Evolutionary conservation across 2,797 vertebrate species (phyloP).

Genomic region (Rhinichthys osculus): DNA sequence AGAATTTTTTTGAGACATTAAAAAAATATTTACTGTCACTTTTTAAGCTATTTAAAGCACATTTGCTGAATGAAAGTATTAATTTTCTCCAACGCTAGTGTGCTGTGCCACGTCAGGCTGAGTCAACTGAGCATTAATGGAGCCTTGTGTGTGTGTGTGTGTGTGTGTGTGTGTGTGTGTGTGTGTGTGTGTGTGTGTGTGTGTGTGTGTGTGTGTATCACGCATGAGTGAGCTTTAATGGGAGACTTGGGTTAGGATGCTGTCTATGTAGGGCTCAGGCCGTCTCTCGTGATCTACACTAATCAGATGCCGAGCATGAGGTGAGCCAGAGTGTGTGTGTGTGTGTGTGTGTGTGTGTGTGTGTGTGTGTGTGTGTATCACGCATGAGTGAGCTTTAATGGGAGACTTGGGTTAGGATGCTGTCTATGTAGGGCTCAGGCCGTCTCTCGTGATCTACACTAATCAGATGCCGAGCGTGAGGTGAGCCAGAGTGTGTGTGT

Average conservation of each 20-base stretch:
- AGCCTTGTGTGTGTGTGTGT: too few species aligned
- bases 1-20: not conserved
- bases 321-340: not conserved
- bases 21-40: not conserved
- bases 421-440: not conserved
- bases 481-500: not conserved
- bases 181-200: too few species aligned
- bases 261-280: not conserved
- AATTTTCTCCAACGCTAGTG: not conserved
- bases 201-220: not conserved
- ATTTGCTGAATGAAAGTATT: not conserved
- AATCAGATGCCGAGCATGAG: conserved; percentile 1
- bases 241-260: not conserved
- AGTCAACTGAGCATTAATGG: not conserved
- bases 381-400: not conserved
- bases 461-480: not conserved
- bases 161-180: too few species aligned
- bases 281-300: not conserved
- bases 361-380: not conserved
- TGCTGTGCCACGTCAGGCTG: not conserved
- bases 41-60: not conserved
- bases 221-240: not conserved
- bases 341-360: too few species aligned
- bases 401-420: not conserved
- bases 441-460: not conserved